A percentile compares a stretch with the other conserved stretches of the same genome.
Conservation (phyloP, 2,113 vertebrate species). For the Oreamnos americanus region DNA sequence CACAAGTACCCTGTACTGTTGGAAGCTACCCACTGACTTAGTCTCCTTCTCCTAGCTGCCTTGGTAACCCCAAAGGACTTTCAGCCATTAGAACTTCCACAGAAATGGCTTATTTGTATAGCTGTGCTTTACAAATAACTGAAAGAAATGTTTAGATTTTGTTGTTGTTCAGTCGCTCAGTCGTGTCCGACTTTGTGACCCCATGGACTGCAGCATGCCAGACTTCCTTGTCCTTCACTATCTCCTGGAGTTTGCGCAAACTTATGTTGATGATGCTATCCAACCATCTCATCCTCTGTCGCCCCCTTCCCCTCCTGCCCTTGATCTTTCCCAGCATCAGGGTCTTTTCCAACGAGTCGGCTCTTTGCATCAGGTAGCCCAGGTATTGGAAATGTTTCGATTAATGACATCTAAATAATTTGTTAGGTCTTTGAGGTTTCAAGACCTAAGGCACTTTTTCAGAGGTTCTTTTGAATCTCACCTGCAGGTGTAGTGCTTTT, state of each 20-base stretch:
- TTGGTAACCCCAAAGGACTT: not conserved
- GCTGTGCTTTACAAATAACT: not conserved
- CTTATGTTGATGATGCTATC: not conserved
- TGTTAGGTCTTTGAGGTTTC: not conserved
- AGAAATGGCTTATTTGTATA: not conserved
- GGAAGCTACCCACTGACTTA: not conserved
- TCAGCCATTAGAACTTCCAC: not conserved
- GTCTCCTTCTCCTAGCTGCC: not conserved
- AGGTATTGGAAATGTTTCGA: not conserved
- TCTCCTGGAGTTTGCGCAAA: not conserved
- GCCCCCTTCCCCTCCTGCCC: not conserved
- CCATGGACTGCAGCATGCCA: not conserved
- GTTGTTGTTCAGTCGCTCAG: not conserved
- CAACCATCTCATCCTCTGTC: not conserved
- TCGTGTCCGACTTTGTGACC: not conserved
- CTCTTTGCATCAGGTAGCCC: not conserved
- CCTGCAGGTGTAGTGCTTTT: not conserved
- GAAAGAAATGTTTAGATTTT: slow-evolving; percentile 12
- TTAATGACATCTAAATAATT: not conserved
- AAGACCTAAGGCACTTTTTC: not conserved
- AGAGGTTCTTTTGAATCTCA: not conserved
- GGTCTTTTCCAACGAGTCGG: not conserved
- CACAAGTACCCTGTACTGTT: not conserved
- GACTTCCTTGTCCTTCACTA: not conserved
- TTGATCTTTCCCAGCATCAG: not conserved